Base-by-base conservation (phyloP, 2,797 vertebrate species). In the Semotilus atromaculatus region DNA sequence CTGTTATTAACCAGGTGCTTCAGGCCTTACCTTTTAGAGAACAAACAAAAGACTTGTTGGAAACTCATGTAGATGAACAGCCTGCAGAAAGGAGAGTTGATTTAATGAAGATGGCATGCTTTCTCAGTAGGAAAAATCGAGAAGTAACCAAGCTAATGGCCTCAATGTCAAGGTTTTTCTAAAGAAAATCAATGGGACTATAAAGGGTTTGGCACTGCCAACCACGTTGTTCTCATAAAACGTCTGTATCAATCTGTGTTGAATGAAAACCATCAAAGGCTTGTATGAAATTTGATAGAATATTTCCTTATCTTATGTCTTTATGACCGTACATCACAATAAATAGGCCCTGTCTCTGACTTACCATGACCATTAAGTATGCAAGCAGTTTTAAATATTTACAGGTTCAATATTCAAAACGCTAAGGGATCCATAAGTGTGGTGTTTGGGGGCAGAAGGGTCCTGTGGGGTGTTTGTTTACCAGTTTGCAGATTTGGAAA, bases 21-120 rank as follows among this genome's bases (percentile, higher is more conserved):
- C 5, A 62, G 79, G 72, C 77, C 64, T 82, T 81, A 80, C 45
- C 34, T 72, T 80, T 77, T 13, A 36, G 11, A 82, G 58, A 55
- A 90, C 90, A 92, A 88, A 92, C 87, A 86, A 87, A 85, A 78
- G 74, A 71, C 58, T 80, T 91, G 90, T 86, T 92, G 88, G 87
- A 85, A 36, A 84, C 55, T 48, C 60, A 79, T 58, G 58, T 85
- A 89, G 89, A 86, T 87, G 85, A 87, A 68, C 7, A 34, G 67
- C 40, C 18, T 74, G 34, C 36, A 45, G 51, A 40, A 43, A 34
- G 9, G 11, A 64, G 14, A 48, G 26, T 55, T 58, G 62, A 79
- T 26, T 5, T 66, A 40, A 43, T 55, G 14, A 51, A 26, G 62
- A 68, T 73, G 36, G 26, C 4, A 75, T 51, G 38, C 29, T 62